These are phyloP conservation scores for Esperia sulphurella DNA, from an alignment of 2,888 invertebrate species.

Conservation along the genomic window DNA sequence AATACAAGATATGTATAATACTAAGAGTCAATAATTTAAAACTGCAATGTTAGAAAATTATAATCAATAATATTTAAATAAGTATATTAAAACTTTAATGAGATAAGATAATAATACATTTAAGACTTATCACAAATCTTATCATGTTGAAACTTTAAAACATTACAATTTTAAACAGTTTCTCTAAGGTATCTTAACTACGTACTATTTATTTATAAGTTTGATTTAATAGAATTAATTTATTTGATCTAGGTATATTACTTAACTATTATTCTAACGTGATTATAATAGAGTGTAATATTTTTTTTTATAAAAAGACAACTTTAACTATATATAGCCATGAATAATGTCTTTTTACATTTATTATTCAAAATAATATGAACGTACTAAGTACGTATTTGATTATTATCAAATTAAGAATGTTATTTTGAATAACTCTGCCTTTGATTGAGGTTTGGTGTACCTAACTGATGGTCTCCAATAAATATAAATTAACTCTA, in stretches of 20 bases:
- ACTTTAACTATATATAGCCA: not conserved
- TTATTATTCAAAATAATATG: not conserved
- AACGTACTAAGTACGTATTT: not conserved
- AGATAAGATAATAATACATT: too few relatives aligned
- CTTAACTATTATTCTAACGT: not conserved
- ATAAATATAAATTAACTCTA: too few relatives aligned
- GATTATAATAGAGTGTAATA: not conserved
- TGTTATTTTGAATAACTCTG: too few relatives aligned
- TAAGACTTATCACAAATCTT: not conserved
- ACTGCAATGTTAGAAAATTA: too few relatives aligned
- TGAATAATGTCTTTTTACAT: slow-evolving; percentile 4
- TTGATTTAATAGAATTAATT: slow-evolving; percentile 41
- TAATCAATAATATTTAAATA: too few relatives aligned
- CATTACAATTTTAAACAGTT: slow-evolving; percentile 16
- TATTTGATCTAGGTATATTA: slow-evolving; percentile 61
- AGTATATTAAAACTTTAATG: too few relatives aligned
- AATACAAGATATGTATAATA: too few relatives aligned
- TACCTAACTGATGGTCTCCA: too few relatives aligned
- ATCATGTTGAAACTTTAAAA: not conserved
- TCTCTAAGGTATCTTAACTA: slow-evolving; percentile 24
- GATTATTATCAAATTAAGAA: not conserved
- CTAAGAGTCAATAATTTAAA: too few relatives aligned
- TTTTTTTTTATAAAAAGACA: not conserved
- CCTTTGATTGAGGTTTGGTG: too few relatives aligned
- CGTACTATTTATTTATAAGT: slow-evolving; percentile 47